Base-by-base conservation (phyloP, 2,113 vertebrate genomes). In the Brachyistius frenatus region DNA sequence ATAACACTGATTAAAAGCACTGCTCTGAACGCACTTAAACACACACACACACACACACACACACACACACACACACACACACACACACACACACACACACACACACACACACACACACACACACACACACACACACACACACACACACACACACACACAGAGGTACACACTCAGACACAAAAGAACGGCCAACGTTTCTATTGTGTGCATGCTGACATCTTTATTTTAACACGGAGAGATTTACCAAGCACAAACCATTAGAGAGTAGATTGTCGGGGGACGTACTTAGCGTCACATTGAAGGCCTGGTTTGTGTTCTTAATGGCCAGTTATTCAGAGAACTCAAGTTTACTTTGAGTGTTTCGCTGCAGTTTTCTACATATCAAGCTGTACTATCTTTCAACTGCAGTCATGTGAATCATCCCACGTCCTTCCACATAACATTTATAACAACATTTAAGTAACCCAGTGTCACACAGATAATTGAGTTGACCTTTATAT, bases 1-100 rank as follows among this genome's bases (percentile, higher is more conserved):
- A 92, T 90, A 92, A 90, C 82, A 55, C 86, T 92, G 90, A 93
- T 93, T 91, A 91, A 93, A 93, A 88, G 81, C 84, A 77, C 62
- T 3, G 55, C 66, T 71, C 64, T n/a, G 14, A 53, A 69, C 41
- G 52, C 54, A 47, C 5, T 54, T 41, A 53, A 14, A 30, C 67
- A 35, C 39, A 41, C 32, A 61, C 68, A 60, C 50, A 35, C 16
- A 1, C 16, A 44, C 56, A 35, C 52, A 6, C 46, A 16, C 36
- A 2, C 11, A 32, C 7, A 14, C 61, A 5, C 53, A 41, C 37
- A 55, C 46, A 13, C 15, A 50, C 23, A 39, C 10, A 13, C 44
- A 35, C 16, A 1, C 16, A 44, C 56, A 35, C 52, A 6, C 46
- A 16, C 36, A 2, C 11, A 32, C 7, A 14, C 61, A 5, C 53